Conservation (phyloP, 2,797 vertebrate genomes). For the Syndactyla subalaris region DNA sequence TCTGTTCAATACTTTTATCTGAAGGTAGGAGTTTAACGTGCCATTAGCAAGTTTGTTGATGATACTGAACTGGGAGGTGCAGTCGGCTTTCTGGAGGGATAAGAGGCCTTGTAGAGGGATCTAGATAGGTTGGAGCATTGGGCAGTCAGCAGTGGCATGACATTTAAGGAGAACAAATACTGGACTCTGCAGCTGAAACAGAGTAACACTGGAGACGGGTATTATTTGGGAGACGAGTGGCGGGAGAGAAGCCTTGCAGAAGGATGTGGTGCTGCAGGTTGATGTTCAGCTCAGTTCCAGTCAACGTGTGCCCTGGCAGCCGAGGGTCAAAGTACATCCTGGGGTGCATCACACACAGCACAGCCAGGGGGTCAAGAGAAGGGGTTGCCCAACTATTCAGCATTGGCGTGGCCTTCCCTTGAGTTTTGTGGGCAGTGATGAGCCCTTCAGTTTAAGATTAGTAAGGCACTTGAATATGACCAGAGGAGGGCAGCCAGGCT, state of each 20-base stretch:
- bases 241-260: neutral
- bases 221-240: neutral
- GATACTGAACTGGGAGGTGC: neutral
- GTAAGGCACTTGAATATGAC: neutral
- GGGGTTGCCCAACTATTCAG: neutral
- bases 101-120: neutral
- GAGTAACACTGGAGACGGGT: rapidly evolving
- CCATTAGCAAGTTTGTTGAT: neutral
- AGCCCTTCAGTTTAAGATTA: no score
- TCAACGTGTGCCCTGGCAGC: neutral
- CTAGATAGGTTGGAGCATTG: neutral
- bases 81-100: neutral
- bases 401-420: rapidly evolving
- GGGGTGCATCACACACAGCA: neutral
- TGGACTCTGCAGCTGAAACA: neutral
- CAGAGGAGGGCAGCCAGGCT: neutral
- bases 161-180: neutral
- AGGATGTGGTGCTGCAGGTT: neutral
- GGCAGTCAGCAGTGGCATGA: neutral
- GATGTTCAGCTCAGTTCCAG: neutral
- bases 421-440: neutral
- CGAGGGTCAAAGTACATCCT: no score
- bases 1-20: neutral
- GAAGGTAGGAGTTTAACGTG: neutral
- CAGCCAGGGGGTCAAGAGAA: rapidly evolving